Evolutionary conservation across 2,888 invertebrate genomes (phyloP), one percentile per base, ranked within the genome.

Genomic region (Acanthosepion lycidas): DNA sequence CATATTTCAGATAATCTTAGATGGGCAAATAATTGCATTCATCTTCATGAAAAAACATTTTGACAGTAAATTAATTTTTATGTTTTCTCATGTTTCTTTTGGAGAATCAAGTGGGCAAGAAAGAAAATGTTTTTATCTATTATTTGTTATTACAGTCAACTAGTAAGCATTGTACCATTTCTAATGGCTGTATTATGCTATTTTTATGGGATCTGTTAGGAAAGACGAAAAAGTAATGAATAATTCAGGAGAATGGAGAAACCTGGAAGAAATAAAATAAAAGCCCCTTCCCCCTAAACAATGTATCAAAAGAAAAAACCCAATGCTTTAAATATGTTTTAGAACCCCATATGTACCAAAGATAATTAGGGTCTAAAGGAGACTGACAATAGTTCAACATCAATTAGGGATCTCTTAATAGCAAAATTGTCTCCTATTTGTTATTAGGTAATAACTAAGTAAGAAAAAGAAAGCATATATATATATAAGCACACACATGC

Each of bases 21-120:
- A 78, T 33, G 78, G 78, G 12, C 3, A 33, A 78, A 78, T 78
- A 78, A 78, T 78, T 78, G 78, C n/a, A 33, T n/a, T 33, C n/a
- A 78, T n/a, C n/a, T 33, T 18, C 4, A n/a, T 78, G 78, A 33
- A 78, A 78, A 78, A 78, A 33, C 33, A 78, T 78, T 78, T 33
- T 78, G 78, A 78, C 78, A 78, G 78, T 78, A 78, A 78, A 33
- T 78, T 78, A 78, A 78, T n/a, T 78, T 78, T 78, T 78, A n/a
- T 78, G 78, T 15, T 33, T 78, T 78, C 42, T 78, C 78, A 78
- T 78, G 78, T 78, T 23, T n/a, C 78, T 33, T n/a, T 78, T 78
- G 78, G 15, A 15, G 12, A 78, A 78, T 78, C 78, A 33, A 78
- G n/a, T 78, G 78, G n/a, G 78, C 78, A n/a, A 78, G n/a, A 15